Conservation (phyloP, 2,113 vertebrate genomes). For the Pterocles gutturalis region DNA sequence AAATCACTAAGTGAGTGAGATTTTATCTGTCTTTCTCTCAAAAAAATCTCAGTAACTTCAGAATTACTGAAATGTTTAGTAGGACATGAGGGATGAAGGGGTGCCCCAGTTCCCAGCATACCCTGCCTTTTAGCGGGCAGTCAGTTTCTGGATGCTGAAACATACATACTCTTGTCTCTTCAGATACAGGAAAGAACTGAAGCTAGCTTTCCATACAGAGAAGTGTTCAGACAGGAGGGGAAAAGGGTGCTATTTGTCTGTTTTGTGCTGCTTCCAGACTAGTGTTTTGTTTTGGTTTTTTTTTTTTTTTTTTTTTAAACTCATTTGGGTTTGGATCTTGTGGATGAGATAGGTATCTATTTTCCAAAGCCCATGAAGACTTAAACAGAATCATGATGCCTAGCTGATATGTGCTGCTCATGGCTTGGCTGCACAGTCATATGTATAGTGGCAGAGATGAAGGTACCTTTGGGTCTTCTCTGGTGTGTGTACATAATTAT, state of each 20-base stretch:
- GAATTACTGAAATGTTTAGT: neutral
- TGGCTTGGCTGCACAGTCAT: neutral
- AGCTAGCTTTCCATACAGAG: neutral
- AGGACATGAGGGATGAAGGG: neutral
- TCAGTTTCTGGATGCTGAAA: neutral
- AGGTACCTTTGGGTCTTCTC: neutral
- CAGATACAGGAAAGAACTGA: neutral
- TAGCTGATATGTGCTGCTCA: neutral
- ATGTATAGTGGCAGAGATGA: neutral
- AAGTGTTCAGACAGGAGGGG: neutral
- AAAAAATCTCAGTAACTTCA: neutral
- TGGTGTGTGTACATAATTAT: neutral
- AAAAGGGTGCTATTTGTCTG: neutral
- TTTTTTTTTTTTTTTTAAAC: neutral
- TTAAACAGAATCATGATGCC: neutral
- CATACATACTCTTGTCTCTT: neutral
- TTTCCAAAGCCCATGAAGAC: neutral
- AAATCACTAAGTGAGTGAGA: neutral
- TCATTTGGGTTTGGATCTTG: neutral
- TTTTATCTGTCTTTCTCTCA: neutral
- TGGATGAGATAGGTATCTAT: neutral
- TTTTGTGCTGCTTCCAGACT: neutral
- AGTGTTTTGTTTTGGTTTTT: neutral
- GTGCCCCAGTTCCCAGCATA: neutral
- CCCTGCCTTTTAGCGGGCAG: neutral